Evolutionary conservation across 1,140 invertebrate genomes (phyloP).

Genomic region (Oryctes rhinoceros): DNA sequence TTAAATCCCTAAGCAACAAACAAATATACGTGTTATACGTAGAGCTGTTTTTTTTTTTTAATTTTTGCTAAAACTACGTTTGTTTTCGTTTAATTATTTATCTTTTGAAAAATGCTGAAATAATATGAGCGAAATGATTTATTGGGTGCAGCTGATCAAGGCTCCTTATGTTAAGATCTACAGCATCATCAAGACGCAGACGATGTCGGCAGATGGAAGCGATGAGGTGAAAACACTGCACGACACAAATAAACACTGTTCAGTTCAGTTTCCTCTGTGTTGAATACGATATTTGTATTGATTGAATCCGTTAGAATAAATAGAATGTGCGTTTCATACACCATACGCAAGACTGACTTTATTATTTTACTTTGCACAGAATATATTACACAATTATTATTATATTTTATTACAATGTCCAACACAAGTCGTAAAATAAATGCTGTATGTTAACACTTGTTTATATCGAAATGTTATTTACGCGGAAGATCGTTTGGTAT

Average conservation of each 20-base stretch:
- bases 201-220: conserved; percentile 79
- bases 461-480: conserved; percentile 15
- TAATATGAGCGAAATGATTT: conserved; percentile 21
- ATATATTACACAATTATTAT: not conserved
- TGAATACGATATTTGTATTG: not conserved
- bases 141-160: conserved; percentile 84
- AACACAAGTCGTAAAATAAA: not conserved
- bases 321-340: conserved; percentile 29
- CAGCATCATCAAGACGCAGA: conserved; percentile 92
- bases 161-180: conserved; percentile 94
- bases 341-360: conserved; percentile 1
- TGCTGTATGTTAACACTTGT: not conserved
- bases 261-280: conserved; percentile 31
- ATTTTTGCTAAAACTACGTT: conserved; percentile 9
- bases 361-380: conserved; percentile 1
- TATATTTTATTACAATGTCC: not conserved
- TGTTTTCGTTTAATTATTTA: conserved; percentile 15
- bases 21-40: not conserved
- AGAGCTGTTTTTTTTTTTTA: conserved; percentile 9
- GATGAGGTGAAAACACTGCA: conserved; percentile 60
- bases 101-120: not conserved
- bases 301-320: not conserved
- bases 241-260: conserved; percentile 35
- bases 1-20: conserved; percentile 22
- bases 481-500: not conserved